Evolutionary conservation across 2,113 vertebrate genomes (phyloP), one percentile per base, ranked within the genome.

Genomic region (Saguinus imperator): DNA sequence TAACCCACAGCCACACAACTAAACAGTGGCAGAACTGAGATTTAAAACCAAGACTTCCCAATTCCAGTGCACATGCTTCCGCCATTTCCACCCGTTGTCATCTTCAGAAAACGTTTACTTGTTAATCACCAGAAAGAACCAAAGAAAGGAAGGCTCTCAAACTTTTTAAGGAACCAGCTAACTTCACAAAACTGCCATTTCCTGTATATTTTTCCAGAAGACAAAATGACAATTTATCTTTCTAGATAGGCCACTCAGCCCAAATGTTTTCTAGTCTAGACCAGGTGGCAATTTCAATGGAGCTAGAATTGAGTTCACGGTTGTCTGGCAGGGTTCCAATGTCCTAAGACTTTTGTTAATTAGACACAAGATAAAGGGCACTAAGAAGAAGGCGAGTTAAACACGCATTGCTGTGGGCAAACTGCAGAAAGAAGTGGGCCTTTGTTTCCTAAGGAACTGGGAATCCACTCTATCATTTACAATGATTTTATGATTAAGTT

Each of bases 401-500:
- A 96, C 92, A 96, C 57, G 89, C 81, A 91, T 58, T 87, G 29
- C 95, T 89, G 95, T 35, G 72, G 93, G 96, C 86, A 97, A 98
- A 66, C 23, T 94, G 48, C 61, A 98, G 77, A 94, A 95, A 97
- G 96, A 97, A 93, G 75, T 79, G 72, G 83, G 79, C 79, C 96
- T 95, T 84, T 66, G 96, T 64, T 55, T 86, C 94, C 94, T 79
- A 75, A 98, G 92, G 76, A 97, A 97, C 83, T 73, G 57, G 58
- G 23, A 81, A 97, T 57, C 61, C 94, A 72, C 20, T 29, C 93
- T 89, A 97, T 89, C 96, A 92, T 66, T 93, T 96, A 92, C 83
- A 96, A 96, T 97, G 96, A 95, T 87, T 97, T 97, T 94, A 97
- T 96, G 98, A 98, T 98, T 97, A 98, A 94, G 96, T 94, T 97